A percentile compares a stretch with the other conserved stretches of the same genome.
These are phyloP conservation scores for Phylloscopus collybita DNA, from an alignment of 2,797 vertebrate genomes.

Conservation along the genomic window DNA sequence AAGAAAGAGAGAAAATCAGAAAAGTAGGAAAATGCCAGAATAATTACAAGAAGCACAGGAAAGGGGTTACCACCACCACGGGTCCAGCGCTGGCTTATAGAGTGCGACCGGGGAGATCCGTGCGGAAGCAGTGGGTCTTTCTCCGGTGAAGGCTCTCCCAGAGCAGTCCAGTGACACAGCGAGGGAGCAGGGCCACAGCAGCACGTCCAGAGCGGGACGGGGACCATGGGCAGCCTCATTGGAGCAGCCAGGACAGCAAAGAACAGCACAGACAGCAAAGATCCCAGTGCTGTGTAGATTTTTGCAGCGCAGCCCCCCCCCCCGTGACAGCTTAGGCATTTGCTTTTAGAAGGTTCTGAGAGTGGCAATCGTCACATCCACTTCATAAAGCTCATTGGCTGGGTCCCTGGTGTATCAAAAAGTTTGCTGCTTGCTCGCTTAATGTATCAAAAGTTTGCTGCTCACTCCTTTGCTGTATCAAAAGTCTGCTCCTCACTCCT, in stretches of 20 bases:
- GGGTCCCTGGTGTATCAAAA: background rate
- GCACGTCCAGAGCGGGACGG: background rate
- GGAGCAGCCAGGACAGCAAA: background rate
- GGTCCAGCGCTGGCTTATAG: background rate
- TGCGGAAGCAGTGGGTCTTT: accelerated
- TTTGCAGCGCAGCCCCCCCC: background rate
- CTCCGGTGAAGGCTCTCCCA: background rate
- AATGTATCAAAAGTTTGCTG: background rate
- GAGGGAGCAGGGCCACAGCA: background rate
- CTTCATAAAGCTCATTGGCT: background rate
- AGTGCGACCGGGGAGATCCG: background rate
- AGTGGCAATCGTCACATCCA: background rate
- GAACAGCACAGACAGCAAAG: background rate
- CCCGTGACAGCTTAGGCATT: background rate
- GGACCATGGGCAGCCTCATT: background rate
- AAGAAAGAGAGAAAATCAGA: background rate
- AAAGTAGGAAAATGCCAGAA: background rate
- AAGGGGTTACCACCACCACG: background rate
- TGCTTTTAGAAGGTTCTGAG: background rate
- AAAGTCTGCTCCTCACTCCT: background rate
- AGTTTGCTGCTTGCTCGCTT: background rate
- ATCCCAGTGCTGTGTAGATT: background rate
- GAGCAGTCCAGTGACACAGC: background rate
- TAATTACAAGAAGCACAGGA: background rate
- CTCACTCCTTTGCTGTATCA: background rate